Evolutionary conservation across 2,888 invertebrate genomes (phyloP).

Genomic region (Panorpa germanica): DNA sequence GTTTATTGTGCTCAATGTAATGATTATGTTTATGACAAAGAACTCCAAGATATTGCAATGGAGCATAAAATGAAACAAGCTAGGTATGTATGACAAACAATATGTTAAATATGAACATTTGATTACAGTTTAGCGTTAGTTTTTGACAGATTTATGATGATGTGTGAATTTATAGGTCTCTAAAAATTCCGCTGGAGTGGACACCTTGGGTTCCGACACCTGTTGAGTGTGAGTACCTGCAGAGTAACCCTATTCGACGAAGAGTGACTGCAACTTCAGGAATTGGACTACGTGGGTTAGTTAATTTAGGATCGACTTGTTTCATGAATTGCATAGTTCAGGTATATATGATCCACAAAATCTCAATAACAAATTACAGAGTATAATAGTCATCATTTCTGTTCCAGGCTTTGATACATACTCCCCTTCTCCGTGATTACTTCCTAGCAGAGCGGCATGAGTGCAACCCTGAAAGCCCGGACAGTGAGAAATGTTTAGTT

Average conservation of each 20-base stretch:
- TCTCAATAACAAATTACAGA: constrained; percentile 1
- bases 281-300: constrained; percentile 78
- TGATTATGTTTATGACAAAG: constrained; percentile 80
- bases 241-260: constrained; percentile 57
- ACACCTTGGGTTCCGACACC: constrained; percentile 63
- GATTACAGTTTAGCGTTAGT: neutral
- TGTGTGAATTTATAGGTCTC: constrained; percentile 21
- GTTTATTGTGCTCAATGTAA: constrained; percentile 78
- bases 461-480: constrained; percentile 42
- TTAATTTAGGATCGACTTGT: constrained; percentile 94
- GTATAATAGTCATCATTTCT: constrained; percentile 5
- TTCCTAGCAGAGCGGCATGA: constrained; percentile 87
- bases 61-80: constrained; percentile 33
- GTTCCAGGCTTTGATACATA: constrained; percentile 73
- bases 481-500: constrained; percentile 70
- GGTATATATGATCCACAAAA: constrained; percentile 20
- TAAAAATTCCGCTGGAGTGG: constrained; percentile 40
- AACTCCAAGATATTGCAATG: constrained; percentile 36
- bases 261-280: constrained; percentile 65
- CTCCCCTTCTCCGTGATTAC: constrained; percentile 84
- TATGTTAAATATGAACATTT: constrained; percentile 5
- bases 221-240: constrained; percentile 55
- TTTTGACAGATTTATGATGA: neutral
- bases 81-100: constrained; percentile 22
- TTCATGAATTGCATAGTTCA: constrained; percentile 98